Base-by-base conservation (phyloP, 1,140 invertebrate species). In the Zaprionus davidi region DNA sequence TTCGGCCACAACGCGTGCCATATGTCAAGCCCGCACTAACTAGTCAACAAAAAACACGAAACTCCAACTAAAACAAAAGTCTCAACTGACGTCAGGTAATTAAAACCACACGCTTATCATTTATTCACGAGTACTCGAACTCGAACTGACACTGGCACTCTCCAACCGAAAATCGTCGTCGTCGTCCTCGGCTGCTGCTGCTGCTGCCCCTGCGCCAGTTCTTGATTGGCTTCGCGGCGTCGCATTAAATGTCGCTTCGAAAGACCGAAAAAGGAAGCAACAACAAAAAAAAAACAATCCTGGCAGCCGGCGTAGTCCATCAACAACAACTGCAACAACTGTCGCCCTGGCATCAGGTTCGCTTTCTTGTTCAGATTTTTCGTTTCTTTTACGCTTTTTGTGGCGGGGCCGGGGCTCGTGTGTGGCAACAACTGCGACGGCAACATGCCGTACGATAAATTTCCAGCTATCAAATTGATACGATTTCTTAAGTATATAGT, bases 211-310 rank as follows among this genome's bases (percentile, higher is more conserved):
- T 44, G 76, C 64, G 70, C 72, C 81, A 63, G 90, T 74, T 90
- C 84, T 92, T 92, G 81, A 87, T 91, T 86, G 90, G 90, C 90
- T 92, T 88, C 85, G 76, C 79, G 79, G 63, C 71, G 13, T 11
- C 68, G 71, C 76, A 67, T 77, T 74, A 68, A 74, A 64, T 78
- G 65, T 69, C 75, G 44, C 51, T 15, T 31, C 51, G 20, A 60
- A 71, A 65, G 59, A 62, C 13, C 1, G 2, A 74, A 71, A 68
- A 70, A 65, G 22, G 17, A 58, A 76, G 41, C 38, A 68, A 78
- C 46, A 36, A 53, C 31, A 77, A 70, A 66, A 66, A 59, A 20
- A 68, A 66, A 59, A 68, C 53, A 80, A 55, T 67, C 67, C 70
- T 71, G 74, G 71, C 81, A 88, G 84, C 74, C 81, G 85, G 71